These are phyloP conservation scores for Tipula helvola DNA, from an alignment of 2,888 invertebrate species.

Conservation along the genomic window DNA sequence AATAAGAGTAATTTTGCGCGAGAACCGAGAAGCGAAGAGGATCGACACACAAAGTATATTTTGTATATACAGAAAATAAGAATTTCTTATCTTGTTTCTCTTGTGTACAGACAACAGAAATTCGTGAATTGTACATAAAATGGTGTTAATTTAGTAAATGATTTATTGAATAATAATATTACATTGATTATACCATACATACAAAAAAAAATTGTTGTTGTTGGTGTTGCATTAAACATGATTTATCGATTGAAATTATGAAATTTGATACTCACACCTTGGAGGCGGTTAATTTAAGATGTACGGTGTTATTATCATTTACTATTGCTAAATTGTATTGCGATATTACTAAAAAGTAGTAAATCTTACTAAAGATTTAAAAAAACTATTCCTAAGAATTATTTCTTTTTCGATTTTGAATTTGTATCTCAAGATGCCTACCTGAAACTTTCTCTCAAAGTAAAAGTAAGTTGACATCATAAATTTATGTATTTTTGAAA, in stretches of 20 bases:
- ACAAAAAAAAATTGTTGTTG: background rate
- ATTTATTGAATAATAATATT: constrained; percentile 4
- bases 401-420: too few relatives aligned
- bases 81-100: background rate
- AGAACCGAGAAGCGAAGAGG: background rate
- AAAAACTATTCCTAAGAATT: too few relatives aligned
- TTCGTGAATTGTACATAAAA: constrained; percentile 4
- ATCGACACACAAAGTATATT: background rate
- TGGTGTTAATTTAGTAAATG: constrained; percentile 4
- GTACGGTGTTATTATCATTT: background rate
- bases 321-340: too few relatives aligned
- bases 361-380: too few relatives aligned
- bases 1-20: background rate
- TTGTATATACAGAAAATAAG: background rate
- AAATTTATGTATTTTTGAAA: too few relatives aligned
- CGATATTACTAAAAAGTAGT: too few relatives aligned
- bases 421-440: too few relatives aligned
- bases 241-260: background rate
- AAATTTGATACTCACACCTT: background rate
- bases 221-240: background rate
- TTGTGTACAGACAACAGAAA: background rate
- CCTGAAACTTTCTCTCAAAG: too few relatives aligned
- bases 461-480: too few relatives aligned
- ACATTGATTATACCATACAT: background rate
- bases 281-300: background rate